A percentile compares a stretch with the other conserved stretches of the same genome.
Evolutionary conservation across 2,113 vertebrate genomes (phyloP).

Genomic region (Cichladusa arquata): DNA sequence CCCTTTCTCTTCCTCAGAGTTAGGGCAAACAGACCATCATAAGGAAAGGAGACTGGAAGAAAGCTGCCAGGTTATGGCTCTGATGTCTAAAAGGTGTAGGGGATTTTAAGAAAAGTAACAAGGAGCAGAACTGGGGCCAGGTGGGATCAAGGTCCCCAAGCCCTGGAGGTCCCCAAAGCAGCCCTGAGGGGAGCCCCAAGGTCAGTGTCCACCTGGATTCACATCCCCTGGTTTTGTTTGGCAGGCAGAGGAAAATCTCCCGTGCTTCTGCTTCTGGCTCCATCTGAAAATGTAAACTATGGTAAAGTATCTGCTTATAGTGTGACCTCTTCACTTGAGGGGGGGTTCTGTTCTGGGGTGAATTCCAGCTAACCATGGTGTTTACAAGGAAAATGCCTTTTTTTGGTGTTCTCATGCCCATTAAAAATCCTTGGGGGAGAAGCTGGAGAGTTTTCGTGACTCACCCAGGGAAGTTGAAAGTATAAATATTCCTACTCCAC

Average conservation of each 20-base stretch:
- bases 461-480: background rate
- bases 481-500: background rate
- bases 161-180: background rate
- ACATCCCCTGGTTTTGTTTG: background rate
- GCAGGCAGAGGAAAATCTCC: background rate
- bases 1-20: background rate
- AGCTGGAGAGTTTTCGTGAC: background rate
- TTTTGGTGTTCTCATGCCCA: background rate
- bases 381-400: constrained; percentile 9
- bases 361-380: constrained; percentile 28
- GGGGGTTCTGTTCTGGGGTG: background rate
- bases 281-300: background rate
- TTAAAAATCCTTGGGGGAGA: background rate
- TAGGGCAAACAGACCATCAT: background rate
- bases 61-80: background rate
- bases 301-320: background rate
- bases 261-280: background rate
- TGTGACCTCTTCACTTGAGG: background rate
- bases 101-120: background rate
- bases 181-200: rapidly evolving
- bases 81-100: background rate
- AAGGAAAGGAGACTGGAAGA: background rate
- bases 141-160: background rate
- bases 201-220: background rate
- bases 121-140: background rate